Percentiles rank a stretch among this genome's conserved stretches.
These are phyloP conservation scores for Euborellia annulipes DNA, from an alignment of 1,140 invertebrate genomes.

Conservation along the genomic window DNA sequence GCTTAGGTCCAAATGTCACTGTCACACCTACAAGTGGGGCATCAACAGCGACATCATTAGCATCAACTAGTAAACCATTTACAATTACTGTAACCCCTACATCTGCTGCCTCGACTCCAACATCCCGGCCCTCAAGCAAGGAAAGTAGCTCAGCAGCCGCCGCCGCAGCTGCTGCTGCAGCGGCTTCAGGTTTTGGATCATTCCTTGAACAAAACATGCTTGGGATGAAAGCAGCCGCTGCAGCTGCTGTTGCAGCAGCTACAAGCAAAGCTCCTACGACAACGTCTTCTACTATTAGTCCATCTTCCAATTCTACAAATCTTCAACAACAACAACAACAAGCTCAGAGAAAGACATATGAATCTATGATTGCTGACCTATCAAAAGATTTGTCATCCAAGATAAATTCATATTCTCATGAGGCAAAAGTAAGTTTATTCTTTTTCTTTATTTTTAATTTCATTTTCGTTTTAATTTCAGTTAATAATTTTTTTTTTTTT, in stretches of 20 bases:
- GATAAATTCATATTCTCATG: conserved; percentile 59
- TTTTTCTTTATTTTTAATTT: conserved; percentile 1
- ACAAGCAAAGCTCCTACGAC: conserved; percentile 6
- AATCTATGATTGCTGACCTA: conserved; percentile 55
- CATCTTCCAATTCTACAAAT: not conserved
- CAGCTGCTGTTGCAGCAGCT: conserved; percentile 15
- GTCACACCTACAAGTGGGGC: conserved; percentile 52
- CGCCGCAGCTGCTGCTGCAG: conserved; percentile 19
- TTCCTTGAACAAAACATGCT: too few species aligned
- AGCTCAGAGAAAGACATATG: conserved; percentile 48
- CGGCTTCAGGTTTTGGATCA: conserved; percentile 1
- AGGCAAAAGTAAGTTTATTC: conserved; percentile 56
- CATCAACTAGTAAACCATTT: conserved; percentile 48
- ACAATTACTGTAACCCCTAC: conserved; percentile 63
- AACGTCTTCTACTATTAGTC: not conserved
- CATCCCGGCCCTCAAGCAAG: not conserved
- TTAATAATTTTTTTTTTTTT: not conserved
- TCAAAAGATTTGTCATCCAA: conserved; percentile 56
- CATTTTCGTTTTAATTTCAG: too few species aligned
- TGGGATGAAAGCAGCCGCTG: conserved; percentile 12
- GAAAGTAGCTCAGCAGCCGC: not conserved
- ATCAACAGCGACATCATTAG: not conserved
- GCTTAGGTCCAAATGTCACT: conserved; percentile 50
- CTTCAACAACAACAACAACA: conserved; percentile 37
- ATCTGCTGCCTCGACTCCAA: too few species aligned